Base-by-base conservation (phyloP, 2,888 invertebrate species). In the Nomada goodeniana region DNA sequence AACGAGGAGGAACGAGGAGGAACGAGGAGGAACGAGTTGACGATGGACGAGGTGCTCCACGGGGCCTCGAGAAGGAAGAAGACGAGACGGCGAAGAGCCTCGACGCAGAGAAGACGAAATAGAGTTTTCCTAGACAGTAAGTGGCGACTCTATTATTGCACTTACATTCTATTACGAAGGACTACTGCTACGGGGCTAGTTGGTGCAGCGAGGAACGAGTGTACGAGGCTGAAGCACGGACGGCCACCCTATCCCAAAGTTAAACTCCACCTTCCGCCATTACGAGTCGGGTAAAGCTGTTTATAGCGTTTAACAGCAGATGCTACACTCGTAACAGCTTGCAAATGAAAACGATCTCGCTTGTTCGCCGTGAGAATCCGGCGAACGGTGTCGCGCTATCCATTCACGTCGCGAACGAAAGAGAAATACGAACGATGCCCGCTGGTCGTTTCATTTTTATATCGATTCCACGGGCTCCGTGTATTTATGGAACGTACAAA, bases 281-380 rank as follows among this genome's bases (percentile, higher is more conserved):
- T 91, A 90, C 89, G 89, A 90, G 88, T 85, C 82, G 86, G 89
- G 89, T 86, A 89, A 89, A 91, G 87, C 90, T 91, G 91, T 91
- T 91, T 90, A 91, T 91, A 88, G 90, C 90, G 86, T 90, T 91
- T 91, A 90, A 88, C 86, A 86, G 90, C 91, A 91, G 91, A 91
- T 91, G 91, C 89, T 91, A 86, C 91, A 89, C 89, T 86, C 88
- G 91, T 91, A 91, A 91, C 91, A 91, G 90, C 91, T 91, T 91
- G 91, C 90, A 91, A 91, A 90, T 90, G 90, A 90, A 90, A 90
- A 90, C 89, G 88, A 90, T 91, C 86, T 78, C 80, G 70, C 84
- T 69, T 60, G 67, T 77, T 67, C 71, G 53, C 50, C 47, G 36
- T 36, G 36, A 36, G 36, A 36, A 36, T 36, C 7, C 36, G 5